Base-by-base conservation (phyloP, 2,888 invertebrate species). In the Rotaria sp. region DNA sequence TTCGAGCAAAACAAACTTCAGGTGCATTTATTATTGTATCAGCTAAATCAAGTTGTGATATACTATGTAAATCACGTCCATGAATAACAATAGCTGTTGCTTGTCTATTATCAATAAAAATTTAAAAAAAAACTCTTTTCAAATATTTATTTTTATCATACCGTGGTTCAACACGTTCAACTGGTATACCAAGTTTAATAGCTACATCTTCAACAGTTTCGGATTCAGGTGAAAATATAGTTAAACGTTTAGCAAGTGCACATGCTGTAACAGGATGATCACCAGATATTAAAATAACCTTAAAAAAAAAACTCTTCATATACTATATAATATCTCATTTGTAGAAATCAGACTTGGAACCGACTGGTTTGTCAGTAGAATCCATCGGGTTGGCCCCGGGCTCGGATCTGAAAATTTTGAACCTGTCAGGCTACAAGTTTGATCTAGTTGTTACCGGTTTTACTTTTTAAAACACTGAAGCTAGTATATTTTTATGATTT, bases 1-100 rank as follows among this genome's bases (percentile, higher is more conserved):
- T 80, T 41, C 75, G 75, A 45, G 75, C 75, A 80, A 80, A 80
- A 7, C 45, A 45, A 38, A 80, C 75, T 80, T 80, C 75, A 26
- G 75, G 75, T 24, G 75, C 75, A 80, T 80, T 80, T 21, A 80
- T 80, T 41, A 80, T 38, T 41, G 45, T 80, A 80, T 80, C 75
- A 26, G 75, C 75, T 26, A 80, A 38, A 13, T 80, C 75, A 11
- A 80, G 21, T 80, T 80, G 75, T 10, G 75, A 45, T 80, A 45
- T 45, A n/a, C 24, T 45, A 26, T 80, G 41, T 26, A 80, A 45
- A 80, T 80, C 75, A 45, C 75, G 75, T 2, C 75, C 75, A 26
- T 80, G 75, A 80, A 80, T 45, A 80, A 80, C n/a, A 11, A 80
- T 11, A 26, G 75, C 75, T 41, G 38, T 24, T 41, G 75, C 75